These are phyloP conservation scores for Plutella xylostella DNA, from an alignment of 2,888 invertebrate species.

Conservation along the genomic window DNA sequence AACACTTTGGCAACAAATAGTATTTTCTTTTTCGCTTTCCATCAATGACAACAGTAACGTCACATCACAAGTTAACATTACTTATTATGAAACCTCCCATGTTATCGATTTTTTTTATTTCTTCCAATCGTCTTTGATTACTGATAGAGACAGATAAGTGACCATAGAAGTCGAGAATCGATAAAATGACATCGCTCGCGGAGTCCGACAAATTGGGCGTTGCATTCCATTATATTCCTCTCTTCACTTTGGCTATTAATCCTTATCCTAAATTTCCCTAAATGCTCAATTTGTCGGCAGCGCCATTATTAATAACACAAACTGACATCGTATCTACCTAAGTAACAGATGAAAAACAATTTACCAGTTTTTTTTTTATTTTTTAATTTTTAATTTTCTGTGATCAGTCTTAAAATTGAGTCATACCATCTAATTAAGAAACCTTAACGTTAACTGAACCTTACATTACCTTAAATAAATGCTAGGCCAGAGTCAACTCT, in stretches of 20 bases:
- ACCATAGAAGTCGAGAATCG: conserved; percentile 39
- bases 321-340: conserved; percentile 5
- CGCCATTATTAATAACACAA: conserved; percentile 15
- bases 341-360: conserved; percentile 29
- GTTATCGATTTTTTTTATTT: conserved; percentile 32
- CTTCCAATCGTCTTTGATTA: conserved; percentile 33
- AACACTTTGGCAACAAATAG: conserved; percentile 71
- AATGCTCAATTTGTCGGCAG: conserved; percentile 9
- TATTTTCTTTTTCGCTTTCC: conserved; percentile 38
- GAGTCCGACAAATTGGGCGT: conserved; percentile 30
- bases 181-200: conserved; percentile 28
- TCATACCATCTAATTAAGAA: conserved; percentile 67
- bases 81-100: conserved; percentile 35
- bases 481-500: conserved; percentile 58
- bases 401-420: conserved; percentile 72
- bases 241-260: conserved; percentile 44
- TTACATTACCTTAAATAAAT: conserved; percentile 47
- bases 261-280: conserved; percentile 12
- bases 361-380: conserved; percentile 35
- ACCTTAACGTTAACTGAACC: conserved; percentile 40
- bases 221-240: conserved; percentile 22
- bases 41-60: conserved; percentile 48
- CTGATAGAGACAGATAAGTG: conserved; percentile 52
- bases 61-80: conserved; percentile 50
- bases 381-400: conserved; percentile 41